Conservation (phyloP, 2,888 invertebrate genomes). For the Griposia aprilina region DNA sequence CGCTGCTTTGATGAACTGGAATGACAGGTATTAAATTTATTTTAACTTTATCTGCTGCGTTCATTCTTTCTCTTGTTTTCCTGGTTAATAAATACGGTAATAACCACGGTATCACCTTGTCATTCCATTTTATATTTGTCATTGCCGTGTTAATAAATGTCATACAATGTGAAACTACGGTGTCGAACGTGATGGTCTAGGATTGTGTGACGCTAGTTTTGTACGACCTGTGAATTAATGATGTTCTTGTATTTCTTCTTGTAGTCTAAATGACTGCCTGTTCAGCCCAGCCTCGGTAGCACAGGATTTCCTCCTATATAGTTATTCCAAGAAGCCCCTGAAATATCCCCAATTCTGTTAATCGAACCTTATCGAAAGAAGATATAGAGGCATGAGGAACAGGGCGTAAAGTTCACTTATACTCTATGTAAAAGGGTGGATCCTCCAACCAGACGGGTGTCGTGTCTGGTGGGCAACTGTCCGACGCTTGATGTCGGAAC, state of each 20-base stretch:
- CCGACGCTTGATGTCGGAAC: too few relatives aligned
- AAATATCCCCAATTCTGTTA: neutral
- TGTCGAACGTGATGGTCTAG: neutral
- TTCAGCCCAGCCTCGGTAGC: neutral
- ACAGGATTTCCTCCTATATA: neutral
- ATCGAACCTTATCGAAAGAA: neutral
- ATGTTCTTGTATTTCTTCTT: neutral
- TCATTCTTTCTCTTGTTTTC: neutral
- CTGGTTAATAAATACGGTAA: neutral
- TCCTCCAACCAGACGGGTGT: too few relatives aligned
- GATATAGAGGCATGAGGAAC: too few relatives aligned
- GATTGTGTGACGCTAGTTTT: neutral
- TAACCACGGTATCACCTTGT: neutral
- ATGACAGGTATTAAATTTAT: constrained; percentile 41
- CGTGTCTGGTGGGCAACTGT: too few relatives aligned
- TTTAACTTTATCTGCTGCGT: neutral
- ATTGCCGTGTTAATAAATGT: neutral
- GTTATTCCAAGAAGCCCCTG: neutral
- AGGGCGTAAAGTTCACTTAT: too few relatives aligned
- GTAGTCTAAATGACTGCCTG: neutral
- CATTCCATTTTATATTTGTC: neutral
- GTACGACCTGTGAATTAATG: neutral
- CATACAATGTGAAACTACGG: neutral
- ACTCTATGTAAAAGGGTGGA: too few relatives aligned
- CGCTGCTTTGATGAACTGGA: constrained; percentile 5